These are phyloP conservation scores for Norana najaformis DNA, from an alignment of 2,888 invertebrate species.

Conservation along the genomic window DNA sequence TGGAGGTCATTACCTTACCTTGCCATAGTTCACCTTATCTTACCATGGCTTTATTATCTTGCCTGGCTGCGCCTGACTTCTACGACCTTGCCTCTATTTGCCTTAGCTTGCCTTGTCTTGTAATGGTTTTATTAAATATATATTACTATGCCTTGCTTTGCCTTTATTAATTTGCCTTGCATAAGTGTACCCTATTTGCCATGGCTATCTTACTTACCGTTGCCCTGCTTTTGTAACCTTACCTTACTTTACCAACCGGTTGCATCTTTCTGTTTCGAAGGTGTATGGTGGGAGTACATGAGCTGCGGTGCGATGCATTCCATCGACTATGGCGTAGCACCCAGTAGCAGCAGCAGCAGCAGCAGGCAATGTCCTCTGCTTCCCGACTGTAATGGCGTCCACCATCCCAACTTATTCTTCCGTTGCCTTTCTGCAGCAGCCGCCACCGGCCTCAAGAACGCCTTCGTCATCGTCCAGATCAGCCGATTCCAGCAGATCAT, in stretches of 20 bases:
- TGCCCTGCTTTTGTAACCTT: slow-evolving; percentile 19
- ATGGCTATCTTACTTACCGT: neutral
- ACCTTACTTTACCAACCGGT: neutral
- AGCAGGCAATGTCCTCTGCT: neutral
- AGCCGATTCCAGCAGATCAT: slow-evolving; percentile 66
- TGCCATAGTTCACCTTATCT: no score
- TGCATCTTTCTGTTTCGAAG: slow-evolving; percentile 19
- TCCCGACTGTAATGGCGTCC: slow-evolving; percentile 36
- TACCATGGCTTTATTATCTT: no score
- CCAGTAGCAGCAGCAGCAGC: slow-evolving; percentile 10
- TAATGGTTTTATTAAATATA: no score
- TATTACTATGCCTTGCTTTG: no score
- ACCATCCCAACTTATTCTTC: slow-evolving; percentile 43
- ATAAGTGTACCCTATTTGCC: no score
- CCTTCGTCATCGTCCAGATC: slow-evolving; percentile 65
- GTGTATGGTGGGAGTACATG: slow-evolving; percentile 22
- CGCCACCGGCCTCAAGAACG: slow-evolving; percentile 56
- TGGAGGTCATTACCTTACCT: no score
- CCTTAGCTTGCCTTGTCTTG: no score
- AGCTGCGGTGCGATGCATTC: slow-evolving; percentile 15
- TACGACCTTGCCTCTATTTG: neutral
- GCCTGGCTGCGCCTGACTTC: neutral
- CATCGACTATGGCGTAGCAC: slow-evolving; percentile 19
- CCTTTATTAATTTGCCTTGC: no score
- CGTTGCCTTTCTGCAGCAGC: slow-evolving; percentile 47